phyloP scores from a whole-genome alignment of 2,797 vertebrate species.

The Enteromius mattozi region DNA sequence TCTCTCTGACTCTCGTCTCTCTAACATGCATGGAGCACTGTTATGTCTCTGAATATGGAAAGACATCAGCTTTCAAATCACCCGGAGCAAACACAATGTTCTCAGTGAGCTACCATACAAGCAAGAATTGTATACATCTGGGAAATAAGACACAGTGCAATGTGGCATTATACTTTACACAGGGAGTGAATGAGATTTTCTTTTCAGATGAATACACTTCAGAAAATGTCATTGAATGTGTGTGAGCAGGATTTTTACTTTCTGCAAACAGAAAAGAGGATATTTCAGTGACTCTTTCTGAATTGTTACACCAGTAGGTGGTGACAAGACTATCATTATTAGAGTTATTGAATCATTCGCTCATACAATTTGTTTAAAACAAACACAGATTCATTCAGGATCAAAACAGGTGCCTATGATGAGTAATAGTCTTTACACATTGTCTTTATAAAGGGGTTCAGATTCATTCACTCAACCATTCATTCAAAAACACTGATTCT shows the following conservation, averaged over 20 bases:
- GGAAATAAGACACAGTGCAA: constrained; percentile 30
- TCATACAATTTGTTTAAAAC: neutral
- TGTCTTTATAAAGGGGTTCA: neutral
- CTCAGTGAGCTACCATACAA: constrained; percentile 44
- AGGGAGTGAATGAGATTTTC: neutral
- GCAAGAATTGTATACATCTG: constrained; percentile 33
- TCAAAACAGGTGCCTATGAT: neutral
- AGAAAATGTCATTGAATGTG: neutral
- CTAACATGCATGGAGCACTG: constrained; percentile 14
- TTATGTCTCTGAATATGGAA: constrained; percentile 44
- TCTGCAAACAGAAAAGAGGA: neutral
- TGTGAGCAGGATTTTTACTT: neutral
- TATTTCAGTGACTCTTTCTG: neutral
- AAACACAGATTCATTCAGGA: neutral
- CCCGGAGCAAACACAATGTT: constrained; percentile 42
- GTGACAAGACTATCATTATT: neutral
- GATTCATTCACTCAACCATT: neutral
- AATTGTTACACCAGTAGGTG: neutral
- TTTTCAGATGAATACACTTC: neutral
- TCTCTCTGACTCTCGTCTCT: constrained; percentile 3
- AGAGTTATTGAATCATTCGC: neutral
- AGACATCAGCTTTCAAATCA: constrained; percentile 32
- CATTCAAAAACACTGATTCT: neutral
- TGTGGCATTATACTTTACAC: constrained; percentile 21
- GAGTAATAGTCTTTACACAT: neutral